These are phyloP conservation scores for Mastomys coucha DNA, from an alignment of 2,113 vertebrate species.

Conservation along the genomic window DNA sequence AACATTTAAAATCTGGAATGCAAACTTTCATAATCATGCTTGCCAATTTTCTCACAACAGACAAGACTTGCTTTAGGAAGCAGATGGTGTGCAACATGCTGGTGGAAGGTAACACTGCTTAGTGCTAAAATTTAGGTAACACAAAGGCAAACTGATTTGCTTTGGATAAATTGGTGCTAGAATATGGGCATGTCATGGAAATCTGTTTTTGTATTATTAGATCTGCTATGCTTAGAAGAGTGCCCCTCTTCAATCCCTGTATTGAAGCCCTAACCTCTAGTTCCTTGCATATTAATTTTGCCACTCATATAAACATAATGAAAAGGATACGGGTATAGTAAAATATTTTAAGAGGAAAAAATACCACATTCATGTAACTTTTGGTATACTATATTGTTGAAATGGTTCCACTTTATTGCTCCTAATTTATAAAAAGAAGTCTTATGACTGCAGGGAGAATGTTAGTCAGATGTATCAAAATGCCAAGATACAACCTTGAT, in stretches of 20 bases:
- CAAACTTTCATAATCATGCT: slow-evolving; percentile 55
- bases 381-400: neutral
- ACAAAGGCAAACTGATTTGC: neutral
- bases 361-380: neutral
- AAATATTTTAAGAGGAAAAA: neutral
- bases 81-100: slow-evolving; percentile 23
- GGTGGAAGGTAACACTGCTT: slow-evolving; percentile 32
- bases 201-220: neutral
- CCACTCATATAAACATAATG: neutral
- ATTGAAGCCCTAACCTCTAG: neutral
- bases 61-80: slow-evolving; percentile 43
- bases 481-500: neutral
- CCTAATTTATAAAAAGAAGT: slow-evolving; percentile 29
- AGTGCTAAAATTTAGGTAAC: neutral
- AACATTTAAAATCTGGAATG: slow-evolving; percentile 71
- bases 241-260: neutral
- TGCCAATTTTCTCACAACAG: slow-evolving; percentile 59
- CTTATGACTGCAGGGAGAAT: neutral
- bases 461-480: neutral
- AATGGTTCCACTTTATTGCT: neutral
- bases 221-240: neutral
- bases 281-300: neutral
- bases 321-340: neutral
- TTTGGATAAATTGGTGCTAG: neutral
- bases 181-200: neutral